These are phyloP conservation scores for Sminthurides aquaticus DNA, from an alignment of 2,888 invertebrate species.

Conservation along the genomic window DNA sequence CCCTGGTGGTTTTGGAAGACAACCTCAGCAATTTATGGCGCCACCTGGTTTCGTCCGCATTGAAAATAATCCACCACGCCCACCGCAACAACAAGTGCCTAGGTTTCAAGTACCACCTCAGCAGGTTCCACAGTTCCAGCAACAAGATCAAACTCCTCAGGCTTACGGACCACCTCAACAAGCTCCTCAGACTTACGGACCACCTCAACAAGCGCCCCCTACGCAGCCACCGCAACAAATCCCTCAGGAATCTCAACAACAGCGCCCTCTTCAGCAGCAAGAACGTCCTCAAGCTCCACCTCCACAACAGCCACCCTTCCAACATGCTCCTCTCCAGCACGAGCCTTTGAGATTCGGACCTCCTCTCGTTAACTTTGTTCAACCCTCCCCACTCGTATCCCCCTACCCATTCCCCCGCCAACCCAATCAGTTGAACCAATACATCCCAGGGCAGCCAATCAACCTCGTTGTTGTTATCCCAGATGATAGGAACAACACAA, in stretches of 20 bases:
- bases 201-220: neutral
- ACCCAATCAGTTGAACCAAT: neutral
- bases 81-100: neutral
- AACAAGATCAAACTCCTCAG: constrained; percentile 3
- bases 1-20: neutral
- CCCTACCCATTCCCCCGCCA: neutral
- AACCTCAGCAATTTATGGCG: neutral
- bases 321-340: neutral
- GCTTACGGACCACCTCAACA: neutral
- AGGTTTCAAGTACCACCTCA: neutral
- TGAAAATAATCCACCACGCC: neutral
- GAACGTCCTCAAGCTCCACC: neutral
- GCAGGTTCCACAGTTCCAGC: neutral
- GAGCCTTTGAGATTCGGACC: neutral
- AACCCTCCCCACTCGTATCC: neutral
- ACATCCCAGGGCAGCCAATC: constrained; percentile 1
- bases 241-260: neutral
- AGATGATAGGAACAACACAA: neutral
- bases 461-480: constrained; percentile 9
- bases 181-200: constrained; percentile 6
- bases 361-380: neutral
- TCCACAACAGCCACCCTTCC: neutral
- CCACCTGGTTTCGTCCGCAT: neutral
- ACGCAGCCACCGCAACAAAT: neutral
- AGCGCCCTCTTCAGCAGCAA: neutral